A percentile compares a stretch with the other conserved stretches of the same genome.
These are phyloP conservation scores for Drosophila sp. DNA, from an alignment of 1,140 invertebrate species.

Conservation along the genomic window DNA sequence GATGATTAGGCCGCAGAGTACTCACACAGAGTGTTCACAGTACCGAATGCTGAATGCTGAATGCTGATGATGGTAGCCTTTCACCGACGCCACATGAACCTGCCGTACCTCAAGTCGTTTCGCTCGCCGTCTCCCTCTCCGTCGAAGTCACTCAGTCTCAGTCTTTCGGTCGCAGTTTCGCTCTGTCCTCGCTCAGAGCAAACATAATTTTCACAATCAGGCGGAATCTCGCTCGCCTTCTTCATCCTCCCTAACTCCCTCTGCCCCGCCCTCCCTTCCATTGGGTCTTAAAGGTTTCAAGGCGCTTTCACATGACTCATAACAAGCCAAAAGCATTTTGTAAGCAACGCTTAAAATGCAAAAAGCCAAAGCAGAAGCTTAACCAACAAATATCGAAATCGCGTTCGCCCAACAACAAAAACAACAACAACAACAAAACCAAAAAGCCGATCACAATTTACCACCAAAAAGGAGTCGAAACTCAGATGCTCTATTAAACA, in stretches of 20 bases:
- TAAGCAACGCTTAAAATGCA: constrained; percentile 60
- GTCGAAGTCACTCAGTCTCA: constrained; percentile 25
- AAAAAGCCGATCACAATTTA: background rate
- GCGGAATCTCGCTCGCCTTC: constrained; percentile 53
- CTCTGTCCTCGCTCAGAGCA: constrained; percentile 58
- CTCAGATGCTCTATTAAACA: constrained; percentile 12
- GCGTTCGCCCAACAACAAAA: constrained; percentile 33
- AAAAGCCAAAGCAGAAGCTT: constrained; percentile 50
- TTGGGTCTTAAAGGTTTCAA: constrained; percentile 36
- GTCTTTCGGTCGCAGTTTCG: constrained; percentile 41
- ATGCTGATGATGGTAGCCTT: constrained; percentile 73
- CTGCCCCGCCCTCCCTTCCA: constrained; percentile 6
- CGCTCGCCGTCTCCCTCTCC: constrained; percentile 21
- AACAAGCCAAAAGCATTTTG: constrained; percentile 69
- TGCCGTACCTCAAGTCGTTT: constrained; percentile 47
- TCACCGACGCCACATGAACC: constrained; percentile 75
- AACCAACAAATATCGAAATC: constrained; percentile 31
- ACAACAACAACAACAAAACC: constrained; percentile 38
- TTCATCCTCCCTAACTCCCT: background rate
- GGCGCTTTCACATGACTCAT: constrained; percentile 79
- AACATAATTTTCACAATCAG: constrained; percentile 79
- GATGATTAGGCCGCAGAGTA: constrained; percentile 68
- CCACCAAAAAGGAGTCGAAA: constrained; percentile 19
- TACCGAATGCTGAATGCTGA: constrained; percentile 20
- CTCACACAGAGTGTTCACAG: constrained; percentile 32